Conservation (phyloP, 1,140 invertebrate species). For the Hesperophylax magnus region DNA sequence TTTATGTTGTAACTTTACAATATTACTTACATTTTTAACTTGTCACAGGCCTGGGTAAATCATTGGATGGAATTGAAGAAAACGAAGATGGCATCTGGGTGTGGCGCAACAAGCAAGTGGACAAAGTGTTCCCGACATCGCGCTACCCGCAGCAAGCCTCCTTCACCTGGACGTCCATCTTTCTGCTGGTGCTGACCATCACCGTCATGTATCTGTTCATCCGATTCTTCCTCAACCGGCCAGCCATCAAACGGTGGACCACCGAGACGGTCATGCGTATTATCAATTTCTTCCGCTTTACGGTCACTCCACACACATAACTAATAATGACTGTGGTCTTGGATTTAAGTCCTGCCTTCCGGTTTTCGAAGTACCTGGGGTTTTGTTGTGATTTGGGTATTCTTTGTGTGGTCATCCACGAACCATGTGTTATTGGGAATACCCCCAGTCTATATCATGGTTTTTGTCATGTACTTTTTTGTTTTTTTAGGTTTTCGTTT, state of each 20-base stretch:
- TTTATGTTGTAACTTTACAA: too few relatives aligned
- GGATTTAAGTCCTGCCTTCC: too few relatives aligned
- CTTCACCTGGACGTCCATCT: conserved; percentile 48
- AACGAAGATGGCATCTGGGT: conserved; percentile 51
- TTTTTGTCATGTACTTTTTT: too few relatives aligned
- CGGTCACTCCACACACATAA: background rate
- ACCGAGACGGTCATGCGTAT: background rate
- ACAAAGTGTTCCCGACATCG: conserved; percentile 35
- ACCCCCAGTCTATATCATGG: too few relatives aligned
- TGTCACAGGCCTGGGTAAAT: conserved; percentile 27
- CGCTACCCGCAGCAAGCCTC: conserved; percentile 26
- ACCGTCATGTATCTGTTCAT: conserved; percentile 41
- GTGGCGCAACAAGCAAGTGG: conserved; percentile 54
- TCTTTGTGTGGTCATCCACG: too few relatives aligned
- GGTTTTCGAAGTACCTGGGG: too few relatives aligned
- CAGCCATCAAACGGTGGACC: background rate
- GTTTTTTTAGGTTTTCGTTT: too few relatives aligned
- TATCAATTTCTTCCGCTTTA: background rate
- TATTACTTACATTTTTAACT: conserved; percentile 12
- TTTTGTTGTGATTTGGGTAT: too few relatives aligned
- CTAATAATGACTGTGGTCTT: background rate
- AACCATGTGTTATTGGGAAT: too few relatives aligned
- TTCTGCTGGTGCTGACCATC: conserved; percentile 41
- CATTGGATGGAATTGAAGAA: conserved; percentile 38
- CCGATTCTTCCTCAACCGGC: background rate